Evolutionary conservation across 2,113 vertebrate species (phyloP), one percentile per base, ranked within the genome.

Genomic region (Coracopsis vasa): DNA sequence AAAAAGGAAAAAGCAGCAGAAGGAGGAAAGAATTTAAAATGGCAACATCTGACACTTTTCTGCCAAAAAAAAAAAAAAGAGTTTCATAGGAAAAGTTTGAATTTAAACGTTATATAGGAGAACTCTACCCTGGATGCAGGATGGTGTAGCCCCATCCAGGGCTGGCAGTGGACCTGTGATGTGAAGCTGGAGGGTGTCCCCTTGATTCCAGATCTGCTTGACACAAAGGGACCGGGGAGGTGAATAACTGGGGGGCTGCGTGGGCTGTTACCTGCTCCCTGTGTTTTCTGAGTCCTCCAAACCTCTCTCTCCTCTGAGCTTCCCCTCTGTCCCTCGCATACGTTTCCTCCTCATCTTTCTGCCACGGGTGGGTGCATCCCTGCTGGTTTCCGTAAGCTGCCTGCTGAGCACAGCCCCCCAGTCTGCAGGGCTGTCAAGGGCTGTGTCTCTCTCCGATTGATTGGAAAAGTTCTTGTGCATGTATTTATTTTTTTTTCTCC

Each of bases 401-500:
- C 75, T 83, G 91, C 42, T 12, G 75, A 95, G 94, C 86, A 13
- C 74, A 64, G 61, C 70, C 77, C 88, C 65, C 80, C n/a, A 2
- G 31, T 84, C 86, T 86, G 65, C 83, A 64, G 80, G 78, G 86
- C 95, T 96, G 94, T 96, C 94, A 94, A 85, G 70, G 93, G 56
- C 91, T n/a, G 18, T 47, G 73, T 89, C 35, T 95, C 60, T 86
- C 41, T 79, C 24, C 8, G 3, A 94, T 96, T 95, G 96, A 97
- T 92, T 80, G 93, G 84, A 72, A 96, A 97, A 96, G 89, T 96
- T 96, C 93, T 84, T 85, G 29, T 87, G 91, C 77, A 58, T 78
- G 10, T 74, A 28, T 86, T 90, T 73, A 42, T 75, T 65, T 73
- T 60, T 69, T 70, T 44, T 47, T 60, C 80, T 37, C 54, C 24